Evolutionary conservation across 2,113 vertebrate genomes (phyloP).

Genomic region (Nannospalax galili): DNA sequence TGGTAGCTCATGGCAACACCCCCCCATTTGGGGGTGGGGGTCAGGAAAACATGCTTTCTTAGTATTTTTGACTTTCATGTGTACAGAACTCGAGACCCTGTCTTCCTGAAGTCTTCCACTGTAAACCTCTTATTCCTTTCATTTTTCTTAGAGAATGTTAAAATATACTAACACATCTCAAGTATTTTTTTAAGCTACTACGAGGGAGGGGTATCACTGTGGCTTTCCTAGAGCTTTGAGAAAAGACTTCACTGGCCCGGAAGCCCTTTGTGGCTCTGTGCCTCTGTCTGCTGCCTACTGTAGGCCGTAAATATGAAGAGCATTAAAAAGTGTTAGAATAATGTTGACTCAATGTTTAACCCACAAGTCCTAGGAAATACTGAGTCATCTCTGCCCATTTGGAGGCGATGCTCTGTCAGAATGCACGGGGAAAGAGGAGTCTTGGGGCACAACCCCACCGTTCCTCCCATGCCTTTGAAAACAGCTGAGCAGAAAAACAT

Average conservation of each 20-base stretch:
- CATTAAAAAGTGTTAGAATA: constrained; percentile 61
- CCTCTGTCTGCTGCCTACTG: constrained; percentile 1
- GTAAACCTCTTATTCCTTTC: background rate
- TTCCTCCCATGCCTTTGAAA: too few species aligned
- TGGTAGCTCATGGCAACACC: background rate
- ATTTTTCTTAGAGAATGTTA: constrained; percentile 35
- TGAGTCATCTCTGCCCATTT: constrained; percentile 5
- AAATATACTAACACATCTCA: constrained; percentile 24
- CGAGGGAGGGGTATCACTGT: constrained; percentile 65
- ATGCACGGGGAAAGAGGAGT: background rate
- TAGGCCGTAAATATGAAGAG: constrained; percentile 29
- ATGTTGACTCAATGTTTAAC: constrained; percentile 69
- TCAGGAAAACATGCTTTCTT: background rate
- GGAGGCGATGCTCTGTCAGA: background rate
- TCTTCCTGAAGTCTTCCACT: background rate
- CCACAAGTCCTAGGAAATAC: background rate
- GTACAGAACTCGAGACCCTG: background rate
- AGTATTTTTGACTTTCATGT: background rate
- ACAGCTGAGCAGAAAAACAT: background rate
- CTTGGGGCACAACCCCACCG: background rate
- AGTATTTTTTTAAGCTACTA: background rate
- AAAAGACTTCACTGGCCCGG: background rate
- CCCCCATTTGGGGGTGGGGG: background rate
- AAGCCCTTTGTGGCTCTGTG: constrained; percentile 32
- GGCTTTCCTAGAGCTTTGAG: constrained; percentile 73